Conservation (phyloP, 2,888 invertebrate species). For the Epirrhoe tristata region DNA sequence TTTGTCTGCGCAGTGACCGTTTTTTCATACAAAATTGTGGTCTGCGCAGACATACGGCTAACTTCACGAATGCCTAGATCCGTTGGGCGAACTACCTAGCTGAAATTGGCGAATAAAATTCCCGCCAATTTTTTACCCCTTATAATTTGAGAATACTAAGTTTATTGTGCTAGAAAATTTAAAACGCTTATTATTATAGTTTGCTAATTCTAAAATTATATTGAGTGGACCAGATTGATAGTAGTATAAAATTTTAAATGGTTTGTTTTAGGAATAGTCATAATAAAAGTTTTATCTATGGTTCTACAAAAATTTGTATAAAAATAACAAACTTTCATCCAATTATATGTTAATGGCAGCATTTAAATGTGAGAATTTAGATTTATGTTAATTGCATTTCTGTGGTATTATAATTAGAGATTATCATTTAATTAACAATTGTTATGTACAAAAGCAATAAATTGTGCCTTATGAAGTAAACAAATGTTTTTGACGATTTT, state of each 20-base stretch:
- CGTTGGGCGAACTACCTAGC: too few relatives aligned
- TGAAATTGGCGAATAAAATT: background rate
- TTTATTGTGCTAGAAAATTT: background rate
- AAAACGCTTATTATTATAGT: conserved; percentile 6
- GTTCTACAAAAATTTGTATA: background rate
- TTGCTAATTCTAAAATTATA: background rate
- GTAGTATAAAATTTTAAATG: background rate
- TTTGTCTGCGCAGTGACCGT: too few relatives aligned
- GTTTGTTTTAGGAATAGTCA: too few relatives aligned
- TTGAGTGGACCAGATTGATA: conserved; percentile 6
- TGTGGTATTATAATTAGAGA: conserved; percentile 27
- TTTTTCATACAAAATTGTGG: too few relatives aligned
- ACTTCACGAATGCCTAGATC: too few relatives aligned
- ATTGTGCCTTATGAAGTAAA: conserved; percentile 27
- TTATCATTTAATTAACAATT: conserved; percentile 18
- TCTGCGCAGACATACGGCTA: too few relatives aligned
- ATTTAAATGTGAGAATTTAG: conserved; percentile 22
- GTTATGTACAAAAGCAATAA: conserved; percentile 28
- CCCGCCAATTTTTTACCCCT: too few relatives aligned
- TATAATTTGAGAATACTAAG: too few relatives aligned
- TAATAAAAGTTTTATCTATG: background rate
- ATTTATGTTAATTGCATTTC: conserved; percentile 28
- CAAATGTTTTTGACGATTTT: conserved; percentile 4
- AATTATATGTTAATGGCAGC: conserved; percentile 17
- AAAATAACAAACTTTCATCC: conserved; percentile 1